These are phyloP conservation scores for Agrenia bidenticulata DNA, from an alignment of 2,888 invertebrate species.

Conservation along the genomic window DNA sequence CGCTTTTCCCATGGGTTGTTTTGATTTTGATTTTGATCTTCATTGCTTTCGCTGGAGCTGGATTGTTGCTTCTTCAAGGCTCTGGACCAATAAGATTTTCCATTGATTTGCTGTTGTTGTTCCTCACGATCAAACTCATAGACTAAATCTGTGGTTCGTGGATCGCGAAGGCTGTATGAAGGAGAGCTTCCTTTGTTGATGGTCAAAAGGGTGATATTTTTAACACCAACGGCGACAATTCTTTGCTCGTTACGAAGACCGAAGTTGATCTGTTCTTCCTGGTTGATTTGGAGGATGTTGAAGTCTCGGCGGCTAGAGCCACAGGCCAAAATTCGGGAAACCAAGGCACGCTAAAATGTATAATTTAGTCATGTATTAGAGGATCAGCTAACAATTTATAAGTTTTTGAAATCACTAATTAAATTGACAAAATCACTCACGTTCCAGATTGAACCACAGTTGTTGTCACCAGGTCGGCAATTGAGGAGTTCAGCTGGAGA, in stretches of 20 bases:
- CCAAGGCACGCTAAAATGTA: constrained; percentile 38
- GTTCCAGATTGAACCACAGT: constrained; percentile 50
- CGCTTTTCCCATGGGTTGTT: constrained; percentile 16
- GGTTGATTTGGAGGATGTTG: constrained; percentile 41
- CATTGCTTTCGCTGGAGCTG: constrained; percentile 11
- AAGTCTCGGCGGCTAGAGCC: constrained; percentile 41
- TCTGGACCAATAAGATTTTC: constrained; percentile 2
- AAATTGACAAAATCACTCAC: constrained; percentile 40
- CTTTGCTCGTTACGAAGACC: constrained; percentile 41
- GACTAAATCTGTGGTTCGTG: constrained; percentile 33
- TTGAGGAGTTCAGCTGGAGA: constrained; percentile 40
- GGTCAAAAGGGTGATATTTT: constrained; percentile 44
- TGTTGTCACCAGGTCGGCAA: constrained; percentile 52
- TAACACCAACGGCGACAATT: constrained; percentile 42
- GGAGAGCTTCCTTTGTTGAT: constrained; percentile 21
- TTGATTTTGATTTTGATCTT: constrained; percentile 17
- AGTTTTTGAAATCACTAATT: constrained; percentile 3
- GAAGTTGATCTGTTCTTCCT: constrained; percentile 45
- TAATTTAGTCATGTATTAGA: too few species aligned
- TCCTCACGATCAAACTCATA: constrained; percentile 46
- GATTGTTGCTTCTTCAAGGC: not conserved
- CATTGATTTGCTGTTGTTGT: constrained; percentile 33
- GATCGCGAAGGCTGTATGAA: constrained; percentile 19
- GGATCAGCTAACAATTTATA: not conserved
- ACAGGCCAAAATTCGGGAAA: constrained; percentile 48